Conservation (phyloP, 1,140 invertebrate genomes). For the Caenorhabditis latens region DNA sequence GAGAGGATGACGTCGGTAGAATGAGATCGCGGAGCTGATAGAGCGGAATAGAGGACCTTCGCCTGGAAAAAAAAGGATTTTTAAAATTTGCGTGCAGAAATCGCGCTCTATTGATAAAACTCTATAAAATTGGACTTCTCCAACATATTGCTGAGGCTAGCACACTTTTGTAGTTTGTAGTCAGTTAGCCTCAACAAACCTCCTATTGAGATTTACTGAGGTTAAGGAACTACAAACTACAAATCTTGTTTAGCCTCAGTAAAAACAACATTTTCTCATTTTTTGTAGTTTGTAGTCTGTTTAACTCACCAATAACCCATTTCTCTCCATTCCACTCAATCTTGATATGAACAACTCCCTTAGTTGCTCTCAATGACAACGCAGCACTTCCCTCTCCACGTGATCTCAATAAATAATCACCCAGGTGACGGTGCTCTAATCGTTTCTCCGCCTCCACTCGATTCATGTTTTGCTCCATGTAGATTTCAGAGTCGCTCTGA, state of each 20-base stretch:
- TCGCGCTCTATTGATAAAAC: too few species aligned
- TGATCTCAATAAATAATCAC: constrained; percentile 49
- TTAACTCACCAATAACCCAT: constrained; percentile 54
- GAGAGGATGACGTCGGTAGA: constrained; percentile 90
- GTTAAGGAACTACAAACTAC: too few species aligned
- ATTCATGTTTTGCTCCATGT: constrained; percentile 59
- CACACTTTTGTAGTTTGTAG: neutral
- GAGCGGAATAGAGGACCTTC: constrained; percentile 83
- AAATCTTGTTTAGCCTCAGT: too few species aligned
- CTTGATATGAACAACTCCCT: constrained; percentile 60
- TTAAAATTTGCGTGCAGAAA: neutral
- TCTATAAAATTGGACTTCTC: too few species aligned
- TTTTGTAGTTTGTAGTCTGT: neutral
- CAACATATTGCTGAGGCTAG: too few species aligned
- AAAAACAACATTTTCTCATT: neutral
- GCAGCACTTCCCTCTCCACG: constrained; percentile 54
- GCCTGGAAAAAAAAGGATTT: constrained; percentile 26
- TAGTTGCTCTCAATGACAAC: constrained; percentile 45
- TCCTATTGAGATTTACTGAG: too few species aligned
- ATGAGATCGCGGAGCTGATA: constrained; percentile 91
- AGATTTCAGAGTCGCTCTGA: constrained; percentile 35
- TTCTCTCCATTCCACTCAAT: constrained; percentile 58
- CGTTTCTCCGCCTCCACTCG: constrained; percentile 61
- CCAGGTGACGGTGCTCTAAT: constrained; percentile 24
- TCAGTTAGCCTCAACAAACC: neutral